Percentiles rank a stretch among this genome's conserved stretches.
These are phyloP conservation scores for Acrobasis repandana DNA, from an alignment of 2,888 invertebrate genomes.

Conservation along the genomic window DNA sequence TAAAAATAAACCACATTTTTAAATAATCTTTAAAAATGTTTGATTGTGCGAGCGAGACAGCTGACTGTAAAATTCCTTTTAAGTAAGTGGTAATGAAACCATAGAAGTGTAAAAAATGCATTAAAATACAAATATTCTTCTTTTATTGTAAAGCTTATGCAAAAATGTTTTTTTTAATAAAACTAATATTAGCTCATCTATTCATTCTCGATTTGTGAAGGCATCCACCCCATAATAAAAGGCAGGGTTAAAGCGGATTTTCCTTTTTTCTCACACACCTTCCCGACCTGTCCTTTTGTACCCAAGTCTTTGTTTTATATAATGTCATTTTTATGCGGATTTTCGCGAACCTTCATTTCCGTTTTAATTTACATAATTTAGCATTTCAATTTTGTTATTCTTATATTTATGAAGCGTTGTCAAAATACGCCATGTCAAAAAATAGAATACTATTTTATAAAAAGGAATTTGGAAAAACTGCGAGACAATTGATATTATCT, in stretches of 20 bases:
- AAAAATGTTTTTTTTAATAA: neutral
- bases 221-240: constrained; percentile 1
- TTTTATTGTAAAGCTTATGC: neutral
- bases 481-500: too few relatives aligned
- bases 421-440: neutral
- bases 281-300: constrained; percentile 14
- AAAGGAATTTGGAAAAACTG: too few relatives aligned
- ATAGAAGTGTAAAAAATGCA: too few relatives aligned
- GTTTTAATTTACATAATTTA: constrained; percentile 11
- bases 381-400: neutral
- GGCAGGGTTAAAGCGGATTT: constrained; percentile 5
- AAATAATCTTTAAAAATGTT: too few relatives aligned
- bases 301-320: constrained; percentile 19
- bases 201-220: neutral
- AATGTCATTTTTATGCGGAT: constrained; percentile 18
- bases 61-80: too few relatives aligned
- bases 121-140: neutral
- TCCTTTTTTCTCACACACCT: constrained; percentile 13
- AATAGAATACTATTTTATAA: too few relatives aligned
- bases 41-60: too few relatives aligned
- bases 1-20: too few relatives aligned
- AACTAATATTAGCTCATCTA: neutral
- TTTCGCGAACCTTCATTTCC: constrained; percentile 16
- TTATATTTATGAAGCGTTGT: neutral
- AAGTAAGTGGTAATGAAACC: too few relatives aligned